Conservation (phyloP, 2,113 vertebrate genomes). For the Illadopsis cleaveri region DNA sequence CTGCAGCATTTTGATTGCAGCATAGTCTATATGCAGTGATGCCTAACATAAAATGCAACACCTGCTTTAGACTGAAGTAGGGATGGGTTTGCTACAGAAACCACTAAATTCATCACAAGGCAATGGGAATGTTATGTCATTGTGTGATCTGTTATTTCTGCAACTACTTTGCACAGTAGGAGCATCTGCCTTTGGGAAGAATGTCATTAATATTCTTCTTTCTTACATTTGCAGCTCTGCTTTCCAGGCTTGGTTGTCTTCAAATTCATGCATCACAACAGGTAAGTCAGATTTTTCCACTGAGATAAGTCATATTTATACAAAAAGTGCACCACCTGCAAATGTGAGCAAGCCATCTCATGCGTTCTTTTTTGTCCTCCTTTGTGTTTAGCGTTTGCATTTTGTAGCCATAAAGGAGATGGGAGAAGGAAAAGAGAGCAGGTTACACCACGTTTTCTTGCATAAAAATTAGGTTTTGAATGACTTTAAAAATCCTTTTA, state of each 20-base stretch:
- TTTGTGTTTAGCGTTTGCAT: not conserved
- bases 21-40: not conserved
- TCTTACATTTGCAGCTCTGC: not conserved
- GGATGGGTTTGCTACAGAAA: not conserved
- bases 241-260: not conserved
- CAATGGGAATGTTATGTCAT: not conserved
- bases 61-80: not conserved
- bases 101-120: not conserved
- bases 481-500: not conserved
- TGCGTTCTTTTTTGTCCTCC: not conserved
- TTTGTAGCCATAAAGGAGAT: not conserved
- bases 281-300: not conserved
- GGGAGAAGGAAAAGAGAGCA: not conserved
- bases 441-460: not conserved
- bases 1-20: not conserved
- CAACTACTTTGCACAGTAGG: not conserved
- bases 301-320: not conserved
- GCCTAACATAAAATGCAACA: not conserved
- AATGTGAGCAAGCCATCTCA: not conserved
- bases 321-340: not conserved
- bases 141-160: not conserved
- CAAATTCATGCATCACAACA: not conserved
- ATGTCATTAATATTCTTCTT: not conserved
- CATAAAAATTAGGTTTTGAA: not conserved
- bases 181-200: not conserved